Evolutionary conservation across 1,140 invertebrate genomes (phyloP), one percentile per base, ranked within the genome.

Genomic region (Danaus melanippus): DNA sequence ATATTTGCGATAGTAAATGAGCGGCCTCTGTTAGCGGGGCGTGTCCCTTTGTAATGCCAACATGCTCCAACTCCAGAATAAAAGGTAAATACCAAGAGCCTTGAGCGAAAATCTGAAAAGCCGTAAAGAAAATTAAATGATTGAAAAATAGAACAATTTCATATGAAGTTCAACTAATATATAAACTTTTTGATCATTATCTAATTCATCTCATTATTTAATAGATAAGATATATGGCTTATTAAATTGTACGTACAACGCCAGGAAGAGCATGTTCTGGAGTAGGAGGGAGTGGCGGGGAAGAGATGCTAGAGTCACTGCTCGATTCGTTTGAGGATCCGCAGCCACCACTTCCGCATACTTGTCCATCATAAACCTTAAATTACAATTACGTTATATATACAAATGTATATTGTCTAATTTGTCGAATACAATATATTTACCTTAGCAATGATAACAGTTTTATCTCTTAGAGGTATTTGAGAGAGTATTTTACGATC

Each of bases 211-310:
- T 4, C 2, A 32, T 32, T 32, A 32, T 17, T 40, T 3, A n/a
- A n/a, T 11, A 44, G 15, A 53, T 32, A n/a, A 40, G n/a, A 50
- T 46, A 43, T 32, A 12, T 9, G 9, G 12, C 10, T 42, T 12
- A 12, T 8, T 44, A 8, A 9, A 45, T 39, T 48, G 52, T 72
- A 91, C 91, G 89, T 82, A 97, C 95, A 66, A 98, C 96, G 51
- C 97, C 96, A 10, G 97, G 97, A 51, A 98, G 83, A 71, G 91
- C 93, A 75, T 92, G 93, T 88, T 99, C 97, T 0, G 94, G 94
- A 89, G 88, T 94, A 89, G 79, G 91, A 92, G 93, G 92, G 79
- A 94, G 90, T 60, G 95, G 94, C 0, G 95, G 95, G n/a, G 95
- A 96, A 42, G 94, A 93, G 4, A 94, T 93, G 10, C 95, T 97